These are phyloP conservation scores for Archegozetes longisetosus DNA, from an alignment of 1,140 invertebrate species.

Conservation along the genomic window DNA sequence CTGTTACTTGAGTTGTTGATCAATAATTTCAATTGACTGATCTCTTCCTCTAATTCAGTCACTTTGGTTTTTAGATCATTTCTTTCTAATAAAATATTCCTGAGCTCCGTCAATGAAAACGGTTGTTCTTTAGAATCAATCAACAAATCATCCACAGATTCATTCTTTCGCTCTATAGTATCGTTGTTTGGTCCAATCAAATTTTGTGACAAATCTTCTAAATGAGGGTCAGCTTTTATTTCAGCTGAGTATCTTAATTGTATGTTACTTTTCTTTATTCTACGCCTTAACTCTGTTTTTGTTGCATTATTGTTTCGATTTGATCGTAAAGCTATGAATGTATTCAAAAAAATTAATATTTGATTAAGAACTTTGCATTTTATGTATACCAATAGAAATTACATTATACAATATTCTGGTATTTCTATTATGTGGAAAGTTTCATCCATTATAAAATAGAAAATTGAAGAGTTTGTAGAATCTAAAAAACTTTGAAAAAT, in stretches of 20 bases:
- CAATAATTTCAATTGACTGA: constrained; percentile 29
- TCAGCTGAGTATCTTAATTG: neutral
- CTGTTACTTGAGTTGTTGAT: neutral
- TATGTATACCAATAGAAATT: too few relatives aligned
- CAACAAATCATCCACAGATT: neutral
- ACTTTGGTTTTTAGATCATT: constrained; percentile 72
- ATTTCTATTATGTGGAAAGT: too few relatives aligned
- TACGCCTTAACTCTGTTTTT: neutral
- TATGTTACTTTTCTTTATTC: neutral
- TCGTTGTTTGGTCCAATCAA: neutral
- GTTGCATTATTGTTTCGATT: neutral
- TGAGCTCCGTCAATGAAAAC: constrained; percentile 74
- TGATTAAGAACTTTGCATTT: neutral
- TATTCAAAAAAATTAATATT: neutral
- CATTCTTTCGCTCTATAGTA: too few relatives aligned
- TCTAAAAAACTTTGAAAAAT: too few relatives aligned
- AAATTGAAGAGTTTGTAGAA: too few relatives aligned
- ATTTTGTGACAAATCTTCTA: neutral
- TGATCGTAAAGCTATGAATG: neutral
- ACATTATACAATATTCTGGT: too few relatives aligned
- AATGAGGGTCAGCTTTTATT: neutral
- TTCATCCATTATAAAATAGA: too few relatives aligned
- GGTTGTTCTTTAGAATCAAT: constrained; percentile 60
- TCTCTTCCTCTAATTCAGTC: constrained; percentile 69
- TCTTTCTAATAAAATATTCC: constrained; percentile 69